phyloP scores from a whole-genome alignment of 2,113 vertebrate species.

The Circaetus gallicus region DNA sequence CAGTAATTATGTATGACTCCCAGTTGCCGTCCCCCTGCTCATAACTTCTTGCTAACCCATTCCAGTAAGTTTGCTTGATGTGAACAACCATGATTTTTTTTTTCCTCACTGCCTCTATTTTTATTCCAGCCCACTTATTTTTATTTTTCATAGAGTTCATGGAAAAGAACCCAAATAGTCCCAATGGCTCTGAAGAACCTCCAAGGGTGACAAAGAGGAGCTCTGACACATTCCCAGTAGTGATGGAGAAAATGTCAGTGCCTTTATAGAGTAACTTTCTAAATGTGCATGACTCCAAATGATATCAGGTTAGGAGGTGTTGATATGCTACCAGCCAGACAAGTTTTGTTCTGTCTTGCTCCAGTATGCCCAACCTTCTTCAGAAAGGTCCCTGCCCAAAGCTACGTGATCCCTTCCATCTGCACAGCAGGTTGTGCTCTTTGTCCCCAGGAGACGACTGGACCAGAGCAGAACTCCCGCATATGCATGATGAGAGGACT shows the following conservation, averaged over 20 bases:
- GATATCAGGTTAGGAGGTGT: neutral
- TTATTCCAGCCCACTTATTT: neutral
- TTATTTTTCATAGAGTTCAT: neutral
- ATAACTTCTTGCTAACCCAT: neutral
- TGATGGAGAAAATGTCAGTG: neutral
- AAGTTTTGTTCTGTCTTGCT: neutral
- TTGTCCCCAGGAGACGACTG: neutral
- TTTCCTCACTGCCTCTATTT: neutral
- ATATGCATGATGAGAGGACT: accelerated
- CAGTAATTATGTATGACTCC: neutral
- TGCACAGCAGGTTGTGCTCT: neutral
- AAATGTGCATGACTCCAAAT: neutral
- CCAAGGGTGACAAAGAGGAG: neutral
- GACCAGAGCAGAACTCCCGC: neutral
- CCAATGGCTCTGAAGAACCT: neutral
- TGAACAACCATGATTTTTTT: neutral
- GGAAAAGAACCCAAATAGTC: neutral
- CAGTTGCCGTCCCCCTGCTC: neutral
- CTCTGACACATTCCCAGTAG: neutral
- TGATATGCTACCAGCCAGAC: neutral
- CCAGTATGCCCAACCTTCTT: neutral
- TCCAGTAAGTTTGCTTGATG: neutral
- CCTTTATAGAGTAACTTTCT: neutral
- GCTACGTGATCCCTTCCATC: accelerated
- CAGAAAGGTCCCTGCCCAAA: neutral